phyloP scores from a whole-genome alignment of 2,888 invertebrate genomes.

The Tinea pellionella region DNA sequence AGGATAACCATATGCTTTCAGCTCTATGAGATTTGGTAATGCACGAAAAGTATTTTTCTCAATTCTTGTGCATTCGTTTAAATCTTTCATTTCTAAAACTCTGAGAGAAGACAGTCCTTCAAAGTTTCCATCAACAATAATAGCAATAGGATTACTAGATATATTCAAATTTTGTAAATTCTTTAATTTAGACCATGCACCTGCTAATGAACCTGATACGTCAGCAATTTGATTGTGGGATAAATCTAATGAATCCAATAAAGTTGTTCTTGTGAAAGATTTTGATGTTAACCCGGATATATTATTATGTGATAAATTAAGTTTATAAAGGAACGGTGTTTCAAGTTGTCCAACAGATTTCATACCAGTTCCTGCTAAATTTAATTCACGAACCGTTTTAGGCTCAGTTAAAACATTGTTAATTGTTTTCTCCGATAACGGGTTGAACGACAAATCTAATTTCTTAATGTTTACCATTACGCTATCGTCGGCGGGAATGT shows the following conservation, averaged over 20 bases:
- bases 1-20: constrained; percentile 82
- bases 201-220: constrained; percentile 70
- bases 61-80: constrained; percentile 78
- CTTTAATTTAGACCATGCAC: constrained; percentile 77
- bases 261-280: constrained; percentile 81
- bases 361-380: constrained; percentile 85
- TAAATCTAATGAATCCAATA: constrained; percentile 81
- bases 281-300: constrained; percentile 74
- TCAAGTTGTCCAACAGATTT: constrained; percentile 75
- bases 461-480: constrained; percentile 89
- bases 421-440: constrained; percentile 79
- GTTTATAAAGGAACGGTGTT: constrained; percentile 83
- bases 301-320: constrained; percentile 84
- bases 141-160: constrained; percentile 84
- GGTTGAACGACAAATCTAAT: constrained; percentile 87
- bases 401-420: constrained; percentile 85
- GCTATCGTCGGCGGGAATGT: constrained; percentile 86
- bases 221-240: constrained; percentile 77
- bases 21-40: constrained; percentile 74
- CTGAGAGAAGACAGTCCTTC: constrained; percentile 75
- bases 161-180: constrained; percentile 81
- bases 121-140: constrained; percentile 82
- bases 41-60: constrained; percentile 85
- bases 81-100: constrained; percentile 73
- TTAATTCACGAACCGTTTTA: constrained; percentile 85